Evolutionary conservation across 2,888 invertebrate species (phyloP), one percentile per base, ranked within the genome.

Genomic region (Prenolepis imparis): DNA sequence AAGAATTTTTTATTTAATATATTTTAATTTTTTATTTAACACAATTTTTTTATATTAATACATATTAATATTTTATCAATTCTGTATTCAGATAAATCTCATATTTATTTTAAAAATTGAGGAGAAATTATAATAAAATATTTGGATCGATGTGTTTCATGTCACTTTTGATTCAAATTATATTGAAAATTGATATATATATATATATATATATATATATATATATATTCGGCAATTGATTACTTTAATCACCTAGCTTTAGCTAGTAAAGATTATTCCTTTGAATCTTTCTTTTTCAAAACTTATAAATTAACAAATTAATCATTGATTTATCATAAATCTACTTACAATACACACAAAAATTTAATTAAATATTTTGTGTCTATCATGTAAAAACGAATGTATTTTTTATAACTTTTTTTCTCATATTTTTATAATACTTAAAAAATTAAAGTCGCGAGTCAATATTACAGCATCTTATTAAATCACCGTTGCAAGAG

Each of bases 401-500:
- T 64, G 9, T 21, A 41, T 28, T 2, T 28, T 28, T 28, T 18
- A 21, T 18, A 28, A 68, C 11, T 44, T 66, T 32, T 18, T 55
- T 3, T 6, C 18, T 57, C 21, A 3, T 41, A 57, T 66, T 44
- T 59, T 61, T 80, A 28, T 36, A 59, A 41, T 61, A 59, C 18
- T 44, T 9, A 18, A 80, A 70, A 8, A 24, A 41, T 68, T 59
- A 4, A 78, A 61, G 18, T 59, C 36, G 59, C 78, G 59, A 77
- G 39, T 63, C 48, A 39, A 52, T 39, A 39, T 52, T 64, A 39
- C 72, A 74, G 24, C n/a, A 63, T 70, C 21, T 80, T 12, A 32
- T 48, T 57, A 44, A 68, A 78, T 78, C 52, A 52, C 9, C 12
- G 36, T 70, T 24, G 55, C 66, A 55, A 67, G 55, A 57, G n/a